Conservation (phyloP, 2,113 vertebrate genomes). For the Falcunculus frontatus region DNA sequence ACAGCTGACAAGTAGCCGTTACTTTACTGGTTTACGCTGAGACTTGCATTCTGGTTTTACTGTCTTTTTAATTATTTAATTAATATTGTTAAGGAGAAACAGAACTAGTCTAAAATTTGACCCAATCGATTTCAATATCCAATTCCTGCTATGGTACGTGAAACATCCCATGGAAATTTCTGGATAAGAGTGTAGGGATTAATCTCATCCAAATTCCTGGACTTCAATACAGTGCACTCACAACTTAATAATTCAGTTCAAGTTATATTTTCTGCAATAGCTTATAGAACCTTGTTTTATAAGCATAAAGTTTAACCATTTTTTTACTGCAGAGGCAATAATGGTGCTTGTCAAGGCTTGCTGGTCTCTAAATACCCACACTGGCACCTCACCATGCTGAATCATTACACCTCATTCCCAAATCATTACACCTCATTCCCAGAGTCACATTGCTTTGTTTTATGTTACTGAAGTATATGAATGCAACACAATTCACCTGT, state of each 20-base stretch:
- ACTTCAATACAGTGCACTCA: neutral
- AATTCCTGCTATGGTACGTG: neutral
- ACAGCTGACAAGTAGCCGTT: constrained; percentile 42
- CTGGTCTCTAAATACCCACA: neutral
- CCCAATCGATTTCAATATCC: neutral
- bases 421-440: neutral
- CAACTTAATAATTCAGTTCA: neutral
- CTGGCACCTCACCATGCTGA: neutral
- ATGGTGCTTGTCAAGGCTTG: neutral
- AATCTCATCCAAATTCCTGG: neutral
- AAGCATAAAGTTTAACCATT: neutral
- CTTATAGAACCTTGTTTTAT: neutral
- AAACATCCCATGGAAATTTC: neutral
- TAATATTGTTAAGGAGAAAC: neutral
- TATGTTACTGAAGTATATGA: constrained; percentile 16
- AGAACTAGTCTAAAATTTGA: neutral
- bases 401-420: neutral
- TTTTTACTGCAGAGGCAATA: neutral
- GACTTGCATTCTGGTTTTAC: constrained; percentile 25
- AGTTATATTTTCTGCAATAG: neutral
- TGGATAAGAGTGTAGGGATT: neutral
- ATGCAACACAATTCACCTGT: constrained; percentile 35
- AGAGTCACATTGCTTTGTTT: neutral
- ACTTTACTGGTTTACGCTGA: constrained; percentile 46
- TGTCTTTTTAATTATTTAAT: neutral